Base-by-base conservation (phyloP, 2,797 vertebrate species). In the Silurus lanzhouensis region DNA sequence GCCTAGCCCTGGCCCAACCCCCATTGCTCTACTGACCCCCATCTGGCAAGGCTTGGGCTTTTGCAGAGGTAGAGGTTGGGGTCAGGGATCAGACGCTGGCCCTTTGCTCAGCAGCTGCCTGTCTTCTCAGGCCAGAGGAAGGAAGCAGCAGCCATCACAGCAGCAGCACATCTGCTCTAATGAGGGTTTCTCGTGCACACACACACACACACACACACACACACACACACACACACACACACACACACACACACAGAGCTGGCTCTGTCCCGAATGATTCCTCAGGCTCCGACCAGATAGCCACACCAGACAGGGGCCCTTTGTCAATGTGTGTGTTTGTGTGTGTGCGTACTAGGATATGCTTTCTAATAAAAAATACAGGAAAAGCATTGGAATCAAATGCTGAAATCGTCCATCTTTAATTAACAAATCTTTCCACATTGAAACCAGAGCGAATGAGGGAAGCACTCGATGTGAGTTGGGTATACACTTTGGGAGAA, bases 51-150 rank as follows among this genome's bases (percentile, higher is more conserved):
- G 79, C 86, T 81, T 92, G 89, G 86, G 87, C 85, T 88, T 89
- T 86, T 63, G 87, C 61, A 84, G 79, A 87, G 87, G 82, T 71
- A 84, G 81, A 76, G 86, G 82, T 84, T 82, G 72, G 88, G 91
- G 89, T 92, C 91, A 92, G 87, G 89, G 91, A 87, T 92, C 90
- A 92, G 92, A 93, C 94, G 91, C 94, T 94, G 94, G 93, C 92
- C 93, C 94, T 93, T 87, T 93, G 93, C 93, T 93, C 92, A 95
- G 94, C 95, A 96, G 95, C 95, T 96, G 95, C 93, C 92, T 44
- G 91, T 89, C 92, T 94, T 95, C 93, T 94, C 94, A 94, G 93
- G 93, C 93, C 93, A 92, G 93, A 91, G 88, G 92, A 92, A 92
- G 92, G 91, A 92, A 90, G 91, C 92, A 92, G 93, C 93, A 93